phyloP scores from a whole-genome alignment of 2,888 invertebrate genomes.

The Phaonia tiefii region DNA sequence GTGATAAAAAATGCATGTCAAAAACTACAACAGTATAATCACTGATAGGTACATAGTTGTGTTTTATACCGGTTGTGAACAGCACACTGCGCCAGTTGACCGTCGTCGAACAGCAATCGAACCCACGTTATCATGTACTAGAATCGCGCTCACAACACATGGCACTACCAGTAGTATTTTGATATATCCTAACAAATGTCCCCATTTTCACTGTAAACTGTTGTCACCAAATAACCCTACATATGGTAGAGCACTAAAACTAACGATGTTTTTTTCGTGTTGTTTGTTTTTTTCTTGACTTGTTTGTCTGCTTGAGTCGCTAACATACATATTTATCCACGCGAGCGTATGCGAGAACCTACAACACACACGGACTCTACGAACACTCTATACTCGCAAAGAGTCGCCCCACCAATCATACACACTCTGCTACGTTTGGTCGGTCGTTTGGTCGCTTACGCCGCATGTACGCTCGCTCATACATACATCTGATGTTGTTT shows the following conservation, averaged over 20 bases:
- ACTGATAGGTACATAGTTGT: no score
- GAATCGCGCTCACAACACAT: no score
- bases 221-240: constrained; percentile 37
- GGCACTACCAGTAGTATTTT: no score
- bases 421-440: constrained; percentile 13
- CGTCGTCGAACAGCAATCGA: no score
- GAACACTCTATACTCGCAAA: constrained; percentile 27
- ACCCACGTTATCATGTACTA: no score
- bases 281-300: constrained; percentile 6
- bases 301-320: constrained; percentile 28
- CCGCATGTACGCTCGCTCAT: constrained; percentile 22
- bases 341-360: neutral
- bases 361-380: constrained; percentile 17
- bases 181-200: no score
- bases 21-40: no score
- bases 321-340: constrained; percentile 1
- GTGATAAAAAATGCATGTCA: no score
- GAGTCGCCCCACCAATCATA: neutral
- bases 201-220: neutral
- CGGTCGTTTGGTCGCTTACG: constrained; percentile 30
- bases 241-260: constrained; percentile 53
- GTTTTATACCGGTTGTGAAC: no score
- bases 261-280: constrained; percentile 47
- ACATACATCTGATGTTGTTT: constrained; percentile 4
- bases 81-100: no score